A percentile compares a stretch with the other conserved stretches of the same genome.
Evolutionary conservation across 2,888 invertebrate genomes (phyloP).

Genomic region (Lasiommata megera): DNA sequence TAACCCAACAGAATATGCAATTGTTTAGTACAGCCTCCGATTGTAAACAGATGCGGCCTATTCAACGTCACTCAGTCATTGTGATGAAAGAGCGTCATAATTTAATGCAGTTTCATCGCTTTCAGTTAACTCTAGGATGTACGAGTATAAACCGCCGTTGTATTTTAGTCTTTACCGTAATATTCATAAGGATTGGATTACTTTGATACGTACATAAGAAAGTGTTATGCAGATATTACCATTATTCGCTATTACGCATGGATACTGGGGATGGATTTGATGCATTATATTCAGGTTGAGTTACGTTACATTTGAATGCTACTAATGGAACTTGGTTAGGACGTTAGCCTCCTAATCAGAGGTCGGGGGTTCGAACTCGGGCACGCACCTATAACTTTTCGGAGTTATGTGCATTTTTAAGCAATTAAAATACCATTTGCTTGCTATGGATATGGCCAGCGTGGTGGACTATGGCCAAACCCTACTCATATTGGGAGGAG

Average conservation of each 20-base stretch:
- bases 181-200: neutral
- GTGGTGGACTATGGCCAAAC: too few species aligned
- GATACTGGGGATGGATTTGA: neutral
- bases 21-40: neutral
- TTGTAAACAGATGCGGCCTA: neutral
- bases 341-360: too few species aligned
- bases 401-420: too few species aligned
- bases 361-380: too few species aligned
- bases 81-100: neutral
- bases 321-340: too few species aligned
- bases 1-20: neutral
- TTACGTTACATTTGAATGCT: too few species aligned
- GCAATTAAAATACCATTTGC: too few species aligned
- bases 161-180: neutral
- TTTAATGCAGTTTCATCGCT: constrained; percentile 1
- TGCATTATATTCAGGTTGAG: neutral
- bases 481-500: too few species aligned
- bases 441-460: too few species aligned
- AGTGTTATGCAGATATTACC: neutral
- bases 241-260: too few species aligned
- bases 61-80: neutral
- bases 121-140: neutral
- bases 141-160: too few species aligned
- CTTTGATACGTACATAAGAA: neutral
- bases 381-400: too few species aligned